Evolutionary conservation across 1,140 invertebrate genomes (phyloP).

Genomic region (Ladona fulva): DNA sequence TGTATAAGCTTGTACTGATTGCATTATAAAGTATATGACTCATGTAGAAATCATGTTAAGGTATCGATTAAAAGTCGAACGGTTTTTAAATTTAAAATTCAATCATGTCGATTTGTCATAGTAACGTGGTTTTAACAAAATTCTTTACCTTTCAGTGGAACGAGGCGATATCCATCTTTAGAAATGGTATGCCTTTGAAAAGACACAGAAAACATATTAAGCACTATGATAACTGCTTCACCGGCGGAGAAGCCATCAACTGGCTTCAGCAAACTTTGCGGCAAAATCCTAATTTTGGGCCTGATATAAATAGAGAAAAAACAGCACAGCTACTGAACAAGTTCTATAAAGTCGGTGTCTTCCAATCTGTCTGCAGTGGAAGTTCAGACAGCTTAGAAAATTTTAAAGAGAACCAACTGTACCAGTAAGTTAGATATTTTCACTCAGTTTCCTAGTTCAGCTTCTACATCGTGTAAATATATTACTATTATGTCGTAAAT

Average conservation of each 20-base stretch:
- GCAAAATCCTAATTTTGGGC: slow-evolving; percentile 27
- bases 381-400: not conserved
- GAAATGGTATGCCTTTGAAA: slow-evolving; percentile 39
- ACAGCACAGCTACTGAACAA: slow-evolving; percentile 24
- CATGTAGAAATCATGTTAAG: not conserved
- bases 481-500: no score
- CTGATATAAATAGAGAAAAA: slow-evolving; percentile 23
- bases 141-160: slow-evolving; percentile 38
- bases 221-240: slow-evolving; percentile 43
- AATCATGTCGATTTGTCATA: no score
- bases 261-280: slow-evolving; percentile 39
- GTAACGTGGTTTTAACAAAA: not conserved
- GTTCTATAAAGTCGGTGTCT: slow-evolving; percentile 24
- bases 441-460: not conserved
- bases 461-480: not conserved
- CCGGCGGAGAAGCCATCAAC: slow-evolving; percentile 42
- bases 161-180: slow-evolving; percentile 40
- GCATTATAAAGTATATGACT: not conserved
- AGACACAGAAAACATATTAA: slow-evolving; percentile 40
- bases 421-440: slow-evolving; percentile 18
- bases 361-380: slow-evolving; percentile 22
- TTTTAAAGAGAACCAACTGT: slow-evolving; percentile 15
- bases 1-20: not conserved
- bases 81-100: not conserved
- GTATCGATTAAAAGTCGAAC: not conserved